Evolutionary conservation across 2,888 invertebrate genomes (phyloP).

Genomic region (Diloba caeruleocephala): DNA sequence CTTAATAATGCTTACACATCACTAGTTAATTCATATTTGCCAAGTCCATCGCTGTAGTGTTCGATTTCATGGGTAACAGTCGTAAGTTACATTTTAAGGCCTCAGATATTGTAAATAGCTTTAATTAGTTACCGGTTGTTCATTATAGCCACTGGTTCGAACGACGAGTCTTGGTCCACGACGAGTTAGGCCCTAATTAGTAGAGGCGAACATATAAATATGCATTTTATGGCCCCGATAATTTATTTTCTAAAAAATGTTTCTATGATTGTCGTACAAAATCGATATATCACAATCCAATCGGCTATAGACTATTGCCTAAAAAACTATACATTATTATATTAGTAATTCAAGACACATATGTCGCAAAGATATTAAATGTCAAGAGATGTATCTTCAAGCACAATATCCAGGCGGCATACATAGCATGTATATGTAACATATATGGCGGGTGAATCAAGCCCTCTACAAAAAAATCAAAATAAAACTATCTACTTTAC

Average conservation of each 20-base stretch:
- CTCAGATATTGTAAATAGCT: constrained; percentile 16
- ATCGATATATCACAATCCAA: constrained; percentile 62
- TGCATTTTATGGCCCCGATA: constrained; percentile 50
- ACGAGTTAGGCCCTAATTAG: constrained; percentile 27
- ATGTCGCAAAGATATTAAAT: constrained; percentile 44
- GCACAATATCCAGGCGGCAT: constrained; percentile 49
- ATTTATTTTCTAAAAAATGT: constrained; percentile 37
- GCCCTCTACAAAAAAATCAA: constrained; percentile 61
- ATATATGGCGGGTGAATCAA: constrained; percentile 50
- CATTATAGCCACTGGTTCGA: constrained; percentile 11
- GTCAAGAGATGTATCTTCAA: constrained; percentile 11
- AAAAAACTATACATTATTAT: constrained; percentile 64
- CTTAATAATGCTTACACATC: constrained; percentile 12
- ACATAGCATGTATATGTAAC: constrained; percentile 65
- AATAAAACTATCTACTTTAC: constrained; percentile 76
- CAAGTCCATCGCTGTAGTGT: constrained; percentile 11
- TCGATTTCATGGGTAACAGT: too few species aligned
- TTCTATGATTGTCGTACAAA: constrained; percentile 59
- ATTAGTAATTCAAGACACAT: constrained; percentile 72
- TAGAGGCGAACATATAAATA: constrained; percentile 45
- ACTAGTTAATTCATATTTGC: too few species aligned
- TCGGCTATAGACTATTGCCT: constrained; percentile 57
- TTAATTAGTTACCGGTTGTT: constrained; percentile 12
- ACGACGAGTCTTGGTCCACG: constrained; percentile 13
- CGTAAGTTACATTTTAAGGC: constrained; percentile 27